Conservation (phyloP, 2,113 vertebrate species). For the Halcyon malimbica region DNA sequence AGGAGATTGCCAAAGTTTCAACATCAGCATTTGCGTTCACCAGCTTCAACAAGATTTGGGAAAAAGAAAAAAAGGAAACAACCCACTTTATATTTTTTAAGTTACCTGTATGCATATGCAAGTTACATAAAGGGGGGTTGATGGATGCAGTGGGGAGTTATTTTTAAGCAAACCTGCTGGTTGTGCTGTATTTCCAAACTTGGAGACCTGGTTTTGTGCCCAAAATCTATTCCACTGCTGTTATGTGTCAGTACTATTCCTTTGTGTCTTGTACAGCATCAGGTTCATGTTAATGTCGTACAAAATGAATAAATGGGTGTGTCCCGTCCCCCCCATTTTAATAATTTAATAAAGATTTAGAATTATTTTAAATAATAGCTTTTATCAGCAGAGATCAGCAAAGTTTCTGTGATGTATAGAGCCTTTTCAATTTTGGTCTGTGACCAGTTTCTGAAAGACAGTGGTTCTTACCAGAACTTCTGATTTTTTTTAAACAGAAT, state of each 20-base stretch:
- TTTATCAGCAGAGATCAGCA: neutral
- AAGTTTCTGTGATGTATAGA: neutral
- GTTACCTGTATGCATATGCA: neutral
- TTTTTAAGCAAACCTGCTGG: neutral
- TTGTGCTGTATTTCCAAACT: neutral
- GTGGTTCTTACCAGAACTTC: neutral
- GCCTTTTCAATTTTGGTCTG: neutral
- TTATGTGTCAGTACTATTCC: neutral
- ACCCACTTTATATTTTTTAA: neutral
- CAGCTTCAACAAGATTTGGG: neutral
- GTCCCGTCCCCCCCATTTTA: rapidly evolving
- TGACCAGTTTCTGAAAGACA: neutral
- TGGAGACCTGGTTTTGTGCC: neutral
- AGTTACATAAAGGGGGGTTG: neutral
- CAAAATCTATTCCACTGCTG: neutral
- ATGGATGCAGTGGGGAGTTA: neutral
- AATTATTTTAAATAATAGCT: neutral
- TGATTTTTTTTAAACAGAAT: neutral
- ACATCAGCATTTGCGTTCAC: slow-evolving; percentile 14
- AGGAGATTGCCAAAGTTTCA: slow-evolving; percentile 58
- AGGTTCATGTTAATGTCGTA: neutral
- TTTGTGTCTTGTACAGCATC: neutral
- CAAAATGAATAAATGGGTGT: neutral
- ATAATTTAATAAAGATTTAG: neutral
- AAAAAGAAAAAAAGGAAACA: neutral